phyloP scores from a whole-genome alignment of 2,113 vertebrate genomes.

The Nothoprocta pentlandii region DNA sequence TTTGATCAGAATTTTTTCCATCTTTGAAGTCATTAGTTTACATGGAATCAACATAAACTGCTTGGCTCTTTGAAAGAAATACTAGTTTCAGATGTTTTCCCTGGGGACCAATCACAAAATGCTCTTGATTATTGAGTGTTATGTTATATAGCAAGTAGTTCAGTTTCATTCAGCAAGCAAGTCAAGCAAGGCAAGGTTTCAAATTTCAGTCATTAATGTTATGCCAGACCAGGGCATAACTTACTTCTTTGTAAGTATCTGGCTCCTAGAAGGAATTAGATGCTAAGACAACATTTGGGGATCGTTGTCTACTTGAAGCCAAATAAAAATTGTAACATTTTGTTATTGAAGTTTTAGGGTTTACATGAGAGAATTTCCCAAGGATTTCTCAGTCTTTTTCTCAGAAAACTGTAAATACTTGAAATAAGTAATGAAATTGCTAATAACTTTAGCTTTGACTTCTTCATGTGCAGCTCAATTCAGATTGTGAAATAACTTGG shows the following conservation, averaged over 20 bases:
- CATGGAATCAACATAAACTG: conserved; percentile 68
- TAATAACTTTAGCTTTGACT: neutral
- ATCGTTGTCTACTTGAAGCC: conserved; percentile 53
- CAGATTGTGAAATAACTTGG: neutral
- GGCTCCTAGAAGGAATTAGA: conserved; percentile 64
- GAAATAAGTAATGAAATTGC: neutral
- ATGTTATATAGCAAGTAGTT: conserved; percentile 72
- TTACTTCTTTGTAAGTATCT: conserved; percentile 59
- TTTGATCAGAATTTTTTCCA: conserved; percentile 58
- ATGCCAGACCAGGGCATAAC: conserved; percentile 48
- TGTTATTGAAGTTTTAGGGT: conserved; percentile 9
- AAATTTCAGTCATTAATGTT: conserved; percentile 69
- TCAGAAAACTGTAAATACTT: neutral
- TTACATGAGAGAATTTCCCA: neutral
- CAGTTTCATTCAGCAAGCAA: conserved; percentile 61
- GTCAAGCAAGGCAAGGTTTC: conserved; percentile 57
- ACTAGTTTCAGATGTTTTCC: conserved; percentile 72
- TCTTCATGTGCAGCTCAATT: neutral
- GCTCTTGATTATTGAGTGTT: conserved; percentile 74
- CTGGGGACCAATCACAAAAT: conserved; percentile 70
- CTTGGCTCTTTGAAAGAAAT: conserved; percentile 71
- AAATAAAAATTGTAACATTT: conserved; percentile 3
- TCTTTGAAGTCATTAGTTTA: conserved; percentile 70
- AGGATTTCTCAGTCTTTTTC: conserved; percentile 1
- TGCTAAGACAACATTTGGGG: conserved; percentile 70